These are phyloP conservation scores for Euleptes europaea DNA, from an alignment of 2,113 vertebrate genomes.

Conservation along the genomic window DNA sequence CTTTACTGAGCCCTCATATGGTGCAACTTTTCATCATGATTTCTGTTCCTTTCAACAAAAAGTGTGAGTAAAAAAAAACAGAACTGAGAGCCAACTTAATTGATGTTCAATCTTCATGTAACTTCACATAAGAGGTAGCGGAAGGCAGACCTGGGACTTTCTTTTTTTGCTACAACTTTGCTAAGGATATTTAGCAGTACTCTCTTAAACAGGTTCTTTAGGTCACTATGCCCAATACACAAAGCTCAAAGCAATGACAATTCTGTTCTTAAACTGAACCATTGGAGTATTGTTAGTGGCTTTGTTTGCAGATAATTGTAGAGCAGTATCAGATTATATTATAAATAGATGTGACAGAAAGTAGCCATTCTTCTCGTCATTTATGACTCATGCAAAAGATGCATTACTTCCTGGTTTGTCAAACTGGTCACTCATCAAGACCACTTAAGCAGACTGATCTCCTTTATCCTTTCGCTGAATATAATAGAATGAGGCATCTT, in stretches of 20 bases:
- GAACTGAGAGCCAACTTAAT: neutral
- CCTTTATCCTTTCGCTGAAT: neutral
- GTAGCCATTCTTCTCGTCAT: neutral
- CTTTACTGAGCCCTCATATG: neutral
- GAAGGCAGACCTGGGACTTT: neutral
- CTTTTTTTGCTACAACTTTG: neutral
- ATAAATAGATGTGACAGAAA: neutral
- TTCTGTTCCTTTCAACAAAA: neutral
- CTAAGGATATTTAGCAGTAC: neutral
- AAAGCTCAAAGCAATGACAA: neutral
- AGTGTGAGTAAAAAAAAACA: neutral
- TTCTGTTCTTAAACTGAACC: neutral
- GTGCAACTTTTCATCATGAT: neutral
- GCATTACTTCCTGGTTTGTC: constrained; percentile 47
- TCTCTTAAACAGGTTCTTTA: neutral
- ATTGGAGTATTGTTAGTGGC: neutral
- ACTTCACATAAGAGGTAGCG: neutral
- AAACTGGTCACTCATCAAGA: neutral
- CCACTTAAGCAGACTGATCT: neutral
- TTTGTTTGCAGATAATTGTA: neutral
- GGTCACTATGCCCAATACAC: neutral
- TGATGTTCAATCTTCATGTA: neutral
- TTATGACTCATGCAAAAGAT: neutral
- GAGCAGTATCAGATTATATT: neutral
- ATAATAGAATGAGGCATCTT: constrained; percentile 17